phyloP scores from a whole-genome alignment of 2,797 vertebrate genomes.

The Micropoecilia bifurca region DNA sequence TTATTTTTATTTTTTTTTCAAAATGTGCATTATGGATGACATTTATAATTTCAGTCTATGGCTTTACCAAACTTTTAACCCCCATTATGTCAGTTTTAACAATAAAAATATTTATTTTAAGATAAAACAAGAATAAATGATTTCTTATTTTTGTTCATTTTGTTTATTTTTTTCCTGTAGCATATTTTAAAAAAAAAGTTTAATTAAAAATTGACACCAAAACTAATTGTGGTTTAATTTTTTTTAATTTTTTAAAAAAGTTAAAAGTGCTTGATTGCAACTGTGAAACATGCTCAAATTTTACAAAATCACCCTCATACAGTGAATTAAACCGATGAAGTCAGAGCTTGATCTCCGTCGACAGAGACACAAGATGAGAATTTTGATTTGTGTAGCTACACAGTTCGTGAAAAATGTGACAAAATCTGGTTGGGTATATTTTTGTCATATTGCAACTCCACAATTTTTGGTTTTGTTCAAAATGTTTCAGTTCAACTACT shows the following conservation, averaged over 20 bases:
- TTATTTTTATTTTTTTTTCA: too few species aligned
- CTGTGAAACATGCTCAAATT: not conserved
- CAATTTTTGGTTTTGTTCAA: not conserved
- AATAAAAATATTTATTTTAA: too few species aligned
- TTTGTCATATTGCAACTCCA: not conserved
- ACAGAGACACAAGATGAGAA: not conserved
- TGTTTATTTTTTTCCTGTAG: not conserved
- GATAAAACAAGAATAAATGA: not conserved
- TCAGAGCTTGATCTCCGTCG: not conserved
- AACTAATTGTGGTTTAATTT: not conserved
- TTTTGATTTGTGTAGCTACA: not conserved
- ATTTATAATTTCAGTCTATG: not conserved
- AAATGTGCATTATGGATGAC: not conserved
- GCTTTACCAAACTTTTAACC: not conserved
- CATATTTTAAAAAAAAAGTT: not conserved
- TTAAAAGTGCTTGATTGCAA: not conserved
- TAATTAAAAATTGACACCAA: not conserved
- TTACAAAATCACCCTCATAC: not conserved
- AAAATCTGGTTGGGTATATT: not conserved
- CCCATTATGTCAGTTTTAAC: not conserved
- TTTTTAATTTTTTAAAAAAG: not conserved
- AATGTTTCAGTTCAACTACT: constrained; percentile 3
- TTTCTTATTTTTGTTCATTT: not conserved
- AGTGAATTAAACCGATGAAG: not conserved
- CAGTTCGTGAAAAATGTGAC: not conserved